These are phyloP conservation scores for Vulpes lagopus DNA, from an alignment of 2,113 vertebrate species.

Conservation along the genomic window DNA sequence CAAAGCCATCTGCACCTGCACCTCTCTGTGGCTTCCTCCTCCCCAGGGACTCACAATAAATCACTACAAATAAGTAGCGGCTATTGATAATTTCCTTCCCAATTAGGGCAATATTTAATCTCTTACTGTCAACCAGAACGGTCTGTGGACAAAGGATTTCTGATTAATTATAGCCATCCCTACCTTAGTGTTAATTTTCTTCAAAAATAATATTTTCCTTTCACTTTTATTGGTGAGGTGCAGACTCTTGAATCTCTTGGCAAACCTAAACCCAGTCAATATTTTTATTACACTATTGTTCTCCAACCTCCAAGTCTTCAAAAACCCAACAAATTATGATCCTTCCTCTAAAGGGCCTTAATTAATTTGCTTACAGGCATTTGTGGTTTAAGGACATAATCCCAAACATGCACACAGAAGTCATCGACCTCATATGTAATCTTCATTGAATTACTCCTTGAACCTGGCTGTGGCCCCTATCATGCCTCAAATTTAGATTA, in stretches of 20 bases:
- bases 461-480: neutral
- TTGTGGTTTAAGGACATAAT: neutral
- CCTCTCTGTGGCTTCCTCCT: neutral
- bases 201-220: neutral
- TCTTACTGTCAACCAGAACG: neutral
- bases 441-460: neutral
- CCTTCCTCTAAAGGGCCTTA: neutral
- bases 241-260: constrained; percentile 15
- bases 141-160: neutral
- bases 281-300: neutral
- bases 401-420: neutral
- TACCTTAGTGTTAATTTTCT: neutral
- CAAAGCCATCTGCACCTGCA: neutral
- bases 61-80: neutral
- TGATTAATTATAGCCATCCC: neutral
- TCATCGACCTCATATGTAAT: neutral
- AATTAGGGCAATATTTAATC: neutral
- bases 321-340: neutral
- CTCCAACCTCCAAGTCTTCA: neutral
- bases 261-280: neutral
- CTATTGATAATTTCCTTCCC: constrained; percentile 25
- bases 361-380: neutral
- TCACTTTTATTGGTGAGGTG: neutral
- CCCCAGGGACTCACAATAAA: neutral
- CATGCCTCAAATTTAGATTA: neutral